Evolutionary conservation across 2,113 vertebrate genomes (phyloP), one percentile per base, ranked within the genome.

Genomic region (Triplophysa tibetana): DNA sequence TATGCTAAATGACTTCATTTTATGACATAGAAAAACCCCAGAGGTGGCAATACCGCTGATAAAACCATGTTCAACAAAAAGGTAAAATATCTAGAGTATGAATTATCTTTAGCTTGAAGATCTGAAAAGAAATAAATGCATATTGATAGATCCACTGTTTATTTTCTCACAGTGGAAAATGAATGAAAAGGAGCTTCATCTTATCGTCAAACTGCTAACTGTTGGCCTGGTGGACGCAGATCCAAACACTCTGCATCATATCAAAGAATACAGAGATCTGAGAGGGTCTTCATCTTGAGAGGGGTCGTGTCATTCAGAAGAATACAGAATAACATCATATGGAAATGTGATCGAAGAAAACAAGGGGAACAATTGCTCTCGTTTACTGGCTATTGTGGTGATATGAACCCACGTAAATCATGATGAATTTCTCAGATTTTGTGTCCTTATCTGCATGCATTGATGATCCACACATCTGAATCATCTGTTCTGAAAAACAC

Each of bases 161-260:
- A 12, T 23, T 76, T 23, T 75, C 73, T 29, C 41, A 56, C 87
- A 91, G 90, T 90, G 86, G 43, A 89, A 89, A 29, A 67, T 93
- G 54, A 91, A 68, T 67, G 89, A 92, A 3, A 80, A 89, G 29
- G 92, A 93, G 45, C 43, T 92, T 21, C 82, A 91, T 41, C 74
- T 93, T 14, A 66, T 94, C 84, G 88, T 89, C 62, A 90, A 43
- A 84, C 90, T 94, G 80, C 87, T 94, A 33, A 91, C 91, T 0
- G 80, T 86, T 29, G 92, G 93, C 63, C 69, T 94, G 85, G 93
- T 94, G 80, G 93, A 93, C 24, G 91, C 91, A 2, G 93, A 93
- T 80, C 91, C 92, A 10, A 85, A 90, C 86, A 92, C 90, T 64
- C 86, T 93, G 60, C 89, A 94, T 8, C 93, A 93, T 43, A 88